Base-by-base conservation (phyloP, 2,797 vertebrate species). In the Mergus octosetaceus region DNA sequence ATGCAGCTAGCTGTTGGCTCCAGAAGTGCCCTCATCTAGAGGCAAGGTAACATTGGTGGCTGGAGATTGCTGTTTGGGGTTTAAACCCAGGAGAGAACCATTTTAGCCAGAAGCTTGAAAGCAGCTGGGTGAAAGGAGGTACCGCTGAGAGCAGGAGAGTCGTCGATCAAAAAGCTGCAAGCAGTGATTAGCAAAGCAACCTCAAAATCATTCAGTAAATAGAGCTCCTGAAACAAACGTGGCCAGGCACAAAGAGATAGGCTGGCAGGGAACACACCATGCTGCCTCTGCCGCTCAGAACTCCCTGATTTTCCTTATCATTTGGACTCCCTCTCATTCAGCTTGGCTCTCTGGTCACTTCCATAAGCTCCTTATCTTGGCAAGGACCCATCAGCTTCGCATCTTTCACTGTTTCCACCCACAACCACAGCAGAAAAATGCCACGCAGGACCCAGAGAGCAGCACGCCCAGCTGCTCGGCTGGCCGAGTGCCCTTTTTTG, bases 21-120 rank as follows among this genome's bases (percentile, higher is more conserved):
- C 61, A 91, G 70, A 88, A 88, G 10, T 2, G 15, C 38, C n/a
- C 74, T 65, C 77, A 41, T 11, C 57, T 79, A 54, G 73, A 82
- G 60, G 24, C 32, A 34, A 65, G 41, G 45, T 22, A 73, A 32
- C 20, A 36, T 32, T 38, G 13, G 34, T 34, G 58, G n/a, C 53
- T 43, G 45, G 28, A 94, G 43, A 75, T 19, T 3, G 4, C 38
- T 12, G 84, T 36, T 73, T 71, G 24, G 10, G 18, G 18, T 71
- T 90, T 85, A 58, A 88, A 80, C 53, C 85, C 68, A 66, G n/a
- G 41, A 93, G 39, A 32, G 58, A 93, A 89, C 27, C 61, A 43
- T 38, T 82, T 57, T 92, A 91, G 19, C 12, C 45, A 86, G 68
- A 95, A 93, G 61, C 68, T 49, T 87, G 51, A 81, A 88, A 87